A percentile compares a stretch with the other conserved stretches of the same genome.
Evolutionary conservation across 2,797 vertebrate species (phyloP).

Genomic region (Lepus oiostolus): DNA sequence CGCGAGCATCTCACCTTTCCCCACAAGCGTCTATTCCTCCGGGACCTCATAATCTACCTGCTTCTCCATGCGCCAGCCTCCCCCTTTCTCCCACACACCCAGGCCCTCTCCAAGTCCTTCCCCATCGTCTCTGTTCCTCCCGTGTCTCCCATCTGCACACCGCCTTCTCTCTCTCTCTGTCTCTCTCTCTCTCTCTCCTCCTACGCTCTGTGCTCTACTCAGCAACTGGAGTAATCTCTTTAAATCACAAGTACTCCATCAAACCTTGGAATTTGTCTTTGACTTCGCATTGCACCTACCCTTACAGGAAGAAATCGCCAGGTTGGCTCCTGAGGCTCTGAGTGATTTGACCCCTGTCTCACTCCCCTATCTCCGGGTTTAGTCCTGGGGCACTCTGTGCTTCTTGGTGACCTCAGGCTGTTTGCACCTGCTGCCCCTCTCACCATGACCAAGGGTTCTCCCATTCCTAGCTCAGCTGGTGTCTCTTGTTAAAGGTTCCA

Average conservation of each 20-base stretch:
- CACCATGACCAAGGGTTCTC: neutral
- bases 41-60: neutral
- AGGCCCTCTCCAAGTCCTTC: neutral
- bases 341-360: neutral
- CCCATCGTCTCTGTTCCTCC: no score
- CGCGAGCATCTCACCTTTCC: neutral
- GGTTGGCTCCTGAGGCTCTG: neutral
- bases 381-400: neutral
- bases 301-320: neutral
- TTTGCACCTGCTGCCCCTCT: neutral
- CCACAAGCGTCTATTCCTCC: neutral
- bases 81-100: neutral
- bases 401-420: neutral
- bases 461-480: neutral
- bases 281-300: neutral
- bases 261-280: neutral
- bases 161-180: neutral
- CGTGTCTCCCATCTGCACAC: neutral
- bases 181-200: neutral
- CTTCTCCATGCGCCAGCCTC: no score
- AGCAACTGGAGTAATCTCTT: neutral
- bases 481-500: neutral
- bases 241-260: slow-evolving; percentile 14
- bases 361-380: neutral
- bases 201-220: neutral